Base-by-base conservation (phyloP, 2,113 vertebrate genomes). In the Hypanus sabinus region DNA sequence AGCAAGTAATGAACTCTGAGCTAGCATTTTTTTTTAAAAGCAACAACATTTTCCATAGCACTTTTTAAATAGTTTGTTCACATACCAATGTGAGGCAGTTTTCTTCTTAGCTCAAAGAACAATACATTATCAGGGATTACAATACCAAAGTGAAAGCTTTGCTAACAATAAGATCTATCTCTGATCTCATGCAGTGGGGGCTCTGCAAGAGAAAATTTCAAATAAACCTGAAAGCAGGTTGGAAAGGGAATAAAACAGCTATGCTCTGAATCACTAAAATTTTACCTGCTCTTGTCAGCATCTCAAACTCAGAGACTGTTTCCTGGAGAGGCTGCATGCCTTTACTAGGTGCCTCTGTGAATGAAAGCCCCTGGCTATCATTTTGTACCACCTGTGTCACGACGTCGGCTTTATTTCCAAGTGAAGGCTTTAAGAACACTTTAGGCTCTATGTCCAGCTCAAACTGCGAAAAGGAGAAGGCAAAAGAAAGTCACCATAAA, bases 381-480 rank as follows among this genome's bases (percentile, higher is more conserved):
- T 99, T 99, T 55, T 95, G 96, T 94, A 95, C 80, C n/a, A 75
- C 93, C 75, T 94, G 81, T 87, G 94, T 79, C 95, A 95, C 94
- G 0, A 93, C 94, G 94, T 95, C 95, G 2, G 96, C 94, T 85
- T 96, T 95, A 95, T 96, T 96, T 65, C 94, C 96, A 94, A 95
- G 95, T 94, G 97, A 96, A 0, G 98, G 97, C 96, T 98, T 98
- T 95, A 98, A 96, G 77, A 97, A 96, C 92, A 97, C 96, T 90
- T 98, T 98, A 75, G 99, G 98, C 95, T 99, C 98, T 0, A 99
- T 98, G 95, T 99, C 98, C 96, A 99, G 96, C 95, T 99, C 97
- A 95, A 99, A 99, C 99, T 99, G 96, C 12, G 94, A 20, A 36
- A 73, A 24, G 22, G 71, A 92, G 68, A 92, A 62, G 11, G 83